Base-by-base conservation (phyloP, 2,797 vertebrate species). In the Avahi laniger region DNA sequence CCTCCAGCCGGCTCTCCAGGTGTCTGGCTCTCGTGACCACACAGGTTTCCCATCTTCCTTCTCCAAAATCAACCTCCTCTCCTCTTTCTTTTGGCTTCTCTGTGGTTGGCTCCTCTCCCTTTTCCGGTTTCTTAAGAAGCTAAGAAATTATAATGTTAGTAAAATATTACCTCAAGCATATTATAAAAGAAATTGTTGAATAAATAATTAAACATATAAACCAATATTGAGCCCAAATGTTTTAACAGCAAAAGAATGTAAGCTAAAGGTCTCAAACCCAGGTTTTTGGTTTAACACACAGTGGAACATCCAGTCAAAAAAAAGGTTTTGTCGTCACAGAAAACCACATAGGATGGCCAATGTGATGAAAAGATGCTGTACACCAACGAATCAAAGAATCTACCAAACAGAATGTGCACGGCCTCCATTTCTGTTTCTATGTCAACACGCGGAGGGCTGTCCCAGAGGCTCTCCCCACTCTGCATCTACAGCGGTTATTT, bases 81-180 rank as follows among this genome's bases (percentile, higher is more conserved):
- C 98, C 98, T 99, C 99, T 99, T 93, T 99, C 99, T 98, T 99
- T 99, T 28, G 99, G 98, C 63, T 99, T 99, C 97, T 99, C 99
- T 91, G 98, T 98, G 92, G 98, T 98, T 85, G 98, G 96, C 10
- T 99, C 99, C 80, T 99, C 99, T 78, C 99, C 99, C 96, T 99
- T 99, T 98, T 99, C 99, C 85, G 99, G 99, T 97, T 99, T 99
- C 98, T 99, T 99, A 97, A 99, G 99, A 96, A 99, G 99, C 99
- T 99, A 97, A 95, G 96, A 73, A 95, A 97, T 82, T n/a, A 43
- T 28, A 79, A 69, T 14, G 22, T 91, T 94, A 85, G 43, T 46
- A 94, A 94, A 94, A 89, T 46, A 86, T 33, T 80, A 96, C 61
- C 69, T 92, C 28, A 26, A 95, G 33, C 12, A 61, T 18, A 81